phyloP scores from a whole-genome alignment of 2,113 vertebrate genomes.

The Clarias batrachus region DNA sequence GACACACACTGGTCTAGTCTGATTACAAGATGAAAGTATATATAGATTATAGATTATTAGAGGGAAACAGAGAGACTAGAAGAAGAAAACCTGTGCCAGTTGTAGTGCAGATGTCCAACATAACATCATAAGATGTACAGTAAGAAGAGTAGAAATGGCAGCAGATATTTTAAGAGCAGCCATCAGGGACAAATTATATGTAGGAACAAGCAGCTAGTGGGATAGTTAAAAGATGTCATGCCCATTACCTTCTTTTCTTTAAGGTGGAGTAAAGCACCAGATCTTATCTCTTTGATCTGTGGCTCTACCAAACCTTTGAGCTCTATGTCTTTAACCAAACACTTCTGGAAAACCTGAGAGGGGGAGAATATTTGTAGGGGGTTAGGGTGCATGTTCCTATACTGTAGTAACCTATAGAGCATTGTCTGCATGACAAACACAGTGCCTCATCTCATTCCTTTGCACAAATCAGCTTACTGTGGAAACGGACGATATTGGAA shows the following conservation, averaged over 20 bases:
- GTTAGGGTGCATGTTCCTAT: conserved; percentile 64
- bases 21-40: conserved; percentile 27
- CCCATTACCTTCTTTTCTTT: conserved; percentile 98
- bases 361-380: conserved; percentile 64
- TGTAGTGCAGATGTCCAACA: conserved; percentile 59
- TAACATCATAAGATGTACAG: conserved; percentile 2
- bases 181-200: conserved; percentile 58
- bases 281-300: conserved; percentile 89
- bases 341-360: conserved; percentile 98
- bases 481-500: neutral
- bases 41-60: neutral
- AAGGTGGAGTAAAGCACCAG: conserved; percentile 78
- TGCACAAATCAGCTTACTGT: no score
- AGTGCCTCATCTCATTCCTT: neutral
- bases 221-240: conserved; percentile 64
- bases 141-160: conserved; percentile 52
- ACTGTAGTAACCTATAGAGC: neutral
- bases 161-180: conserved; percentile 60
- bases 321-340: conserved; percentile 90
- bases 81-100: conserved; percentile 23
- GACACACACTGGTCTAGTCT: conserved; percentile 36
- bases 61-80: neutral
- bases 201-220: conserved; percentile 70
- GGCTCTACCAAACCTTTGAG: conserved; percentile 87
- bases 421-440: neutral